phyloP scores from a whole-genome alignment of 2,113 vertebrate genomes.

The Rhipidura dahli region DNA sequence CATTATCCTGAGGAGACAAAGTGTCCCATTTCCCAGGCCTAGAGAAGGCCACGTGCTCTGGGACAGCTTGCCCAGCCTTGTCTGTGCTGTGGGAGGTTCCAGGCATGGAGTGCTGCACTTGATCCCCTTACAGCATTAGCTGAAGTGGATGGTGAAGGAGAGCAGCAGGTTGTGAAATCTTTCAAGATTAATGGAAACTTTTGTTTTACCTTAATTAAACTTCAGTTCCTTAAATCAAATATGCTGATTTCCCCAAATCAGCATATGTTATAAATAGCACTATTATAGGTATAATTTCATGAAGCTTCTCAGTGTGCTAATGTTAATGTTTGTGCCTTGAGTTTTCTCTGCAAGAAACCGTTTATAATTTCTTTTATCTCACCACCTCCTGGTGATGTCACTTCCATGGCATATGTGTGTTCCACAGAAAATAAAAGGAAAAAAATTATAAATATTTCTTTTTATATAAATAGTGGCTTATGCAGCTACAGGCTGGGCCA shows the following conservation, averaged over 20 bases:
- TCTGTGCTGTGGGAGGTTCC: background rate
- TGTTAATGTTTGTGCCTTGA: background rate
- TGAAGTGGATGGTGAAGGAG: background rate
- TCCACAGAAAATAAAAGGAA: background rate
- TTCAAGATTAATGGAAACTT: slow-evolving; percentile 27
- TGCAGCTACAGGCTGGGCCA: background rate
- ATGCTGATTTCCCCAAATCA: background rate
- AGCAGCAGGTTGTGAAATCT: background rate
- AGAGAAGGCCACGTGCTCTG: background rate
- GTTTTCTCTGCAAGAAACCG: background rate
- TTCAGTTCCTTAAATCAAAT: background rate
- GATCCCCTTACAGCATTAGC: background rate
- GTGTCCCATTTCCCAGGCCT: background rate
- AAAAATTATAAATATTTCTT: background rate
- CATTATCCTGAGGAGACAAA: background rate
- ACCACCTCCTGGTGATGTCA: background rate
- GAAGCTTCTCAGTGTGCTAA: background rate
- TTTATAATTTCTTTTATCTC: background rate
- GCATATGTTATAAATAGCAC: background rate
- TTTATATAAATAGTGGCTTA: background rate
- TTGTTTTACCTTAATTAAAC: slow-evolving; percentile 38
- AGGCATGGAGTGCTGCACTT: rapidly evolving
- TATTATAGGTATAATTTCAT: background rate
- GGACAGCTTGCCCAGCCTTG: background rate
- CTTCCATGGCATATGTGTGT: background rate